Evolutionary conservation across 2,888 invertebrate species (phyloP), one percentile per base, ranked within the genome.

Genomic region (Hemistola chrysoprasaria): DNA sequence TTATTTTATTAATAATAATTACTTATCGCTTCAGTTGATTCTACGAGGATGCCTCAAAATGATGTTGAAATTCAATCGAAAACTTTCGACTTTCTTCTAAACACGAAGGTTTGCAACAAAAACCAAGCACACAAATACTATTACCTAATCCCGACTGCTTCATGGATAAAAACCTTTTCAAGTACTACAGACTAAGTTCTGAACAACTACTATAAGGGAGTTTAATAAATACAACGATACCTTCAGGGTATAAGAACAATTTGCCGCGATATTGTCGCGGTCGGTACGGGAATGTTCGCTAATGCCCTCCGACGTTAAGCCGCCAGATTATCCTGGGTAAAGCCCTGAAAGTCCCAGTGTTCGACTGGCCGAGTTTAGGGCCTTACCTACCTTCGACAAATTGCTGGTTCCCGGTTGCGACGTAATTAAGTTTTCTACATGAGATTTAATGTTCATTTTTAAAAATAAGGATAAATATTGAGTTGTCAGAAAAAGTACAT

Each of bases 241-340:
- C 5, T 8, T 5, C 8, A 6, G 8, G 28, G 50, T 57, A 54
- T 30, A 44, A 45, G 39, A 47, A 42, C 62, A 61, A 62, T 67
- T 66, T 65, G 60, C 51, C 42, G 59, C 50, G 56, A 61, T 57
- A 60, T 59, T 54, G 65, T 60, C 62, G 59, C 53, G 55, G 56
- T 47, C 48, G 54, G 53, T 50, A 42, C 46, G 52, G 57, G 56
- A 58, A 63, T 60, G 63, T 60, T 63, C 65, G 55, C 68, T 76
- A 77, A 76, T 71, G 64, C 64, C 52, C 58, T 50, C 58, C 55
- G 62, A 65, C 67, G 72, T 70, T 74, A 76, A 77, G 68, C 66
- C 59, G 52, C 48, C 52, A 63, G 72, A 71, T 78, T 69, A 77
- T 76, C 72, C 62, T 59, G 59, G 59, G 58, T 53, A 58, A 59